phyloP scores from a whole-genome alignment of 2,888 invertebrate species.

The Stomorhina lunata region DNA sequence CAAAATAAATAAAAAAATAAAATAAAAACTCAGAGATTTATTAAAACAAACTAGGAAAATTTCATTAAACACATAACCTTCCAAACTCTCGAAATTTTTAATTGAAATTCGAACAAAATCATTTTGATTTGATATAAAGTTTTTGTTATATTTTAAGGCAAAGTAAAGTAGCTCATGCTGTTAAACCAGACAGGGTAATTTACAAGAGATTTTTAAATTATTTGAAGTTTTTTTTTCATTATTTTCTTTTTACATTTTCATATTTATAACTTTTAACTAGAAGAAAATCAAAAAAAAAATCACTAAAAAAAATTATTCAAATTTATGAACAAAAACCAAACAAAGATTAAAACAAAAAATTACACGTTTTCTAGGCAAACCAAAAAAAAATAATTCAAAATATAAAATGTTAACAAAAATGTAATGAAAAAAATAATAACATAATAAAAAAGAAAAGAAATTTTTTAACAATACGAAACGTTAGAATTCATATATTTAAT shows the following conservation, averaged over 20 bases:
- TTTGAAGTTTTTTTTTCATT: not conserved
- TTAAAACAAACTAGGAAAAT: not conserved
- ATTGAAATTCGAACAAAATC: not conserved
- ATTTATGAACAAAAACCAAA: not conserved
- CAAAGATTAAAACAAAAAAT: not conserved
- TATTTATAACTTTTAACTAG: not conserved
- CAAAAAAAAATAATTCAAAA: slow-evolving; percentile 8
- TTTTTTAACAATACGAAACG: slow-evolving; percentile 41
- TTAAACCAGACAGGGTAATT: not conserved
- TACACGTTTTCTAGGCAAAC: not conserved
- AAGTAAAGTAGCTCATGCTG: too few relatives aligned
- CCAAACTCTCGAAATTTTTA: too few relatives aligned
- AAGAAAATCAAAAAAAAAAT: too few relatives aligned
- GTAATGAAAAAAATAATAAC: slow-evolving; percentile 36
- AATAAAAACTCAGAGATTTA: not conserved
- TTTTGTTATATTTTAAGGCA: too few relatives aligned
- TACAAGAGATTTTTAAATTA: not conserved
- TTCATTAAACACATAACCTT: too few relatives aligned
- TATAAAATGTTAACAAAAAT: not conserved
- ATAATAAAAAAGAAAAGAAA: slow-evolving; percentile 37
- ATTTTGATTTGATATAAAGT: too few relatives aligned
- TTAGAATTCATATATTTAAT: slow-evolving; percentile 42
- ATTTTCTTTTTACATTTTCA: not conserved
- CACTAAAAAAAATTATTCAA: slow-evolving; percentile 28
- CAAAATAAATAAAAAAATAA: not conserved